phyloP scores from a whole-genome alignment of 2,888 invertebrate genomes.

The Patella pellucida region DNA sequence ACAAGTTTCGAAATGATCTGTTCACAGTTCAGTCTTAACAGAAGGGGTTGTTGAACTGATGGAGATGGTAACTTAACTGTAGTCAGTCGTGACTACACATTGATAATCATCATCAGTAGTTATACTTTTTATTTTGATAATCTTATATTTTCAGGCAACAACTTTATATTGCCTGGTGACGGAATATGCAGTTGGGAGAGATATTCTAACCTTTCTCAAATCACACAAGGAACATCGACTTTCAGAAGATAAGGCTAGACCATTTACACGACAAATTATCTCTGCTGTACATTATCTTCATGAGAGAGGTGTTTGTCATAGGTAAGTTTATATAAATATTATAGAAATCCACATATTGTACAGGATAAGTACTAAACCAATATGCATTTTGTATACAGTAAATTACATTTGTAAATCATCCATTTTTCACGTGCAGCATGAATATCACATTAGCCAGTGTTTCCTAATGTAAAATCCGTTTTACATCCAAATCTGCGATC shows the following conservation, averaged over 20 bases:
- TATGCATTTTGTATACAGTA: no score
- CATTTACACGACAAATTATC: constrained; percentile 78
- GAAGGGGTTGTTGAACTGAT: no score
- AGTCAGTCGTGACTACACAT: no score
- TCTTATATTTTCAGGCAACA: constrained; percentile 74
- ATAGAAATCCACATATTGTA: not conserved
- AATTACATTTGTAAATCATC: no score
- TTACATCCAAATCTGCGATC: no score
- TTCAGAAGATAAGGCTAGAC: constrained; percentile 75
- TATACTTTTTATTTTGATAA: not conserved
- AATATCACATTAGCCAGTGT: no score
- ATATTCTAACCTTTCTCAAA: constrained; percentile 79
- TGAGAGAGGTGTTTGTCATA: constrained; percentile 78
- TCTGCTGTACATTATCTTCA: constrained; percentile 81
- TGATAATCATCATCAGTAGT: not conserved
- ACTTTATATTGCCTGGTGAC: constrained; percentile 82
- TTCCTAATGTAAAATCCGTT: no score
- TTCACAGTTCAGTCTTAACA: no score
- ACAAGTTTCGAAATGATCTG: no score
- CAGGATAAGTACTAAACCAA: not conserved
- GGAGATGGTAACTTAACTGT: no score
- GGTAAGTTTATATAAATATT: constrained; percentile 71
- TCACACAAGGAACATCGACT: constrained; percentile 75
- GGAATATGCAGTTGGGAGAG: constrained; percentile 81
- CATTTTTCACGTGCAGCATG: no score